phyloP scores from a whole-genome alignment of 2,888 invertebrate genomes.

The Brenthis hecate region DNA sequence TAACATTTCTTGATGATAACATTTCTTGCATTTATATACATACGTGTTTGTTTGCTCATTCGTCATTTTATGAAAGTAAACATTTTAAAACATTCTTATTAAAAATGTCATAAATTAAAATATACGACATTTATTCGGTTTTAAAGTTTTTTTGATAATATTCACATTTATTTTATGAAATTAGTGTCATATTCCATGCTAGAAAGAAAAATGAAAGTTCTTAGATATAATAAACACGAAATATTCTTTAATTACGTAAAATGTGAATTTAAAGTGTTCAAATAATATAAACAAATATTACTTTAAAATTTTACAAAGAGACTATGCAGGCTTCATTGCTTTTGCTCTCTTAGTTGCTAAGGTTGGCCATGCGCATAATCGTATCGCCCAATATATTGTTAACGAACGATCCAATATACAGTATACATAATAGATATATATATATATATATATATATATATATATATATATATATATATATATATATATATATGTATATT shows the following conservation, averaged over 20 bases:
- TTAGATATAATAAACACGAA: too few relatives aligned
- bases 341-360: conserved; percentile 8
- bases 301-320: not conserved
- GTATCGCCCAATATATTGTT: not conserved
- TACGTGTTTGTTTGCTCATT: conserved; percentile 1
- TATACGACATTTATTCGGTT: too few relatives aligned
- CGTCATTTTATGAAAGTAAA: conserved; percentile 10
- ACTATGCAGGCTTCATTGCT: not conserved
- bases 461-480: not conserved
- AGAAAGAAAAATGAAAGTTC: too few relatives aligned
- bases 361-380: conserved; percentile 5
- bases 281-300: not conserved
- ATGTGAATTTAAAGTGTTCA: conserved; percentile 5
- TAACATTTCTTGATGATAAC: conserved; percentile 16
- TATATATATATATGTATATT: not conserved
- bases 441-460: not conserved
- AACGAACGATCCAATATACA: too few relatives aligned
- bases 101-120: too few relatives aligned
- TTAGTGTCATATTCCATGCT: too few relatives aligned
- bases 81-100: not conserved
- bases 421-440: not conserved
- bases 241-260: too few relatives aligned
- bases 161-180: too few relatives aligned
- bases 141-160: too few relatives aligned
- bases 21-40: conserved; percentile 10